Conservation (phyloP, 2,888 invertebrate genomes). For the Epistrophe eligans region DNA sequence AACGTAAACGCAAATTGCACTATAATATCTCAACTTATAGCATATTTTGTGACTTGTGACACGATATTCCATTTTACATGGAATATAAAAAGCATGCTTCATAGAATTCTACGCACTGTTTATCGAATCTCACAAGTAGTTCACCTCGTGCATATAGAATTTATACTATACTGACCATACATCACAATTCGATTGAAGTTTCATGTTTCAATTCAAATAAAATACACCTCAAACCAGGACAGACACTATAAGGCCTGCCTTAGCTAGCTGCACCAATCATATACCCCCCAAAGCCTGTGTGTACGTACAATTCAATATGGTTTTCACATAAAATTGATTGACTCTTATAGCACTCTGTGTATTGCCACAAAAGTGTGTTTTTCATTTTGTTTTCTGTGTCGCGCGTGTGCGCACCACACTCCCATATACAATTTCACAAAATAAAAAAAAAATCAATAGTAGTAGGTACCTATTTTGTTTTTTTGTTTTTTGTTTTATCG, state of each 20-base stretch:
- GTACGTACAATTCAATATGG: conserved; percentile 46
- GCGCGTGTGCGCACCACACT: conserved; percentile 40
- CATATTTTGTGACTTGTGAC: conserved; percentile 15
- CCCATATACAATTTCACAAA: conserved; percentile 48
- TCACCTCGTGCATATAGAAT: conserved; percentile 41
- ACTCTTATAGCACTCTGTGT: conserved; percentile 38
- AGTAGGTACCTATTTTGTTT: background rate
- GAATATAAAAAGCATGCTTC: conserved; percentile 37
- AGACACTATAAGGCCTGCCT: conserved; percentile 33
- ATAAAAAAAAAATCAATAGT: conserved; percentile 5
- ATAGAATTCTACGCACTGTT: conserved; percentile 51
- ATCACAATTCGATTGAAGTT: conserved; percentile 67
- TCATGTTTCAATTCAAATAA: conserved; percentile 66
- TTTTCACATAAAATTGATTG: conserved; percentile 66
- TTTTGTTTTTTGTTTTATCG: conserved; percentile 18
- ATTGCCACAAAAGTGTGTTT: conserved; percentile 57
- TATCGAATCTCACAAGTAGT: conserved; percentile 49
- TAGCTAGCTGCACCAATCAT: background rate
- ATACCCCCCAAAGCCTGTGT: background rate
- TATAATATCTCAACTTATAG: background rate
- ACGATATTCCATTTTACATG: conserved; percentile 1
- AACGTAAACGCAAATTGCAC: conserved; percentile 5
- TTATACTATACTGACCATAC: conserved; percentile 37
- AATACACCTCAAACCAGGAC: background rate
- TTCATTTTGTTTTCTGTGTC: conserved; percentile 35